Conservation (phyloP, 2,888 invertebrate species). For the Drosophila acutilabella region DNA sequence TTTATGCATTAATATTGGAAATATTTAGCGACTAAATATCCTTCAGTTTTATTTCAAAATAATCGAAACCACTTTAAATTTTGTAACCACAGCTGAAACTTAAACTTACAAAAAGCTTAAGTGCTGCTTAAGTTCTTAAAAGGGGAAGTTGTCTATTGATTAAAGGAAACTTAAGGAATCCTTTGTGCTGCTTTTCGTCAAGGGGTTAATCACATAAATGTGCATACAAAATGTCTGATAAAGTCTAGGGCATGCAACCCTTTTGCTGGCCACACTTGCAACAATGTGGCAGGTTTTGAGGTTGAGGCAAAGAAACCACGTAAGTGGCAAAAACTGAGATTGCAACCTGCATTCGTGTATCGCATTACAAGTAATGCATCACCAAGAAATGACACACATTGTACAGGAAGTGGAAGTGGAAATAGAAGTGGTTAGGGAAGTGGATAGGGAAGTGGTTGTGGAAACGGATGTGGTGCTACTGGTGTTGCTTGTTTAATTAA, state of each 20-base stretch:
- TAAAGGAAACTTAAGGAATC: conserved; percentile 29
- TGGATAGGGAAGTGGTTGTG: conserved; percentile 39
- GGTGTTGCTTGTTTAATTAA: conserved; percentile 22
- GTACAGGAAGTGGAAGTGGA: conserved; percentile 47
- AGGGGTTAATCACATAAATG: conserved; percentile 38
- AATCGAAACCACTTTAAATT: too few relatives aligned
- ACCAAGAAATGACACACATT: conserved; percentile 22
- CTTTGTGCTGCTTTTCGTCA: conserved; percentile 16
- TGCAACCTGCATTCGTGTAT: conserved; percentile 71
- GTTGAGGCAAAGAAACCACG: conserved; percentile 60
- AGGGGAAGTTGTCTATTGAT: conserved; percentile 6
- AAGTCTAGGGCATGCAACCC: conserved; percentile 35
- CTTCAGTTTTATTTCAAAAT: too few relatives aligned
- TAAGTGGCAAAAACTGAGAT: conserved; percentile 62
- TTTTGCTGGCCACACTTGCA: conserved; percentile 6
- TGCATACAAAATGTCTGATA: conserved; percentile 5
- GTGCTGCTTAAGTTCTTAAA: background rate
- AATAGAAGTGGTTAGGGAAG: too few relatives aligned
- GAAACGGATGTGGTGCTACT: conserved; percentile 44
- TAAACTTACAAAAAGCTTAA: background rate
- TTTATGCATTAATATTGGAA: too few relatives aligned
- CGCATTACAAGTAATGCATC: conserved; percentile 42
- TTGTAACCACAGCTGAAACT: background rate
- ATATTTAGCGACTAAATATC: too few relatives aligned
- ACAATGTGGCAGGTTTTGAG: conserved; percentile 2